Evolutionary conservation across 2,888 invertebrate genomes (phyloP), one percentile per base, ranked within the genome.

Genomic region (Cephus sareptanus): DNA sequence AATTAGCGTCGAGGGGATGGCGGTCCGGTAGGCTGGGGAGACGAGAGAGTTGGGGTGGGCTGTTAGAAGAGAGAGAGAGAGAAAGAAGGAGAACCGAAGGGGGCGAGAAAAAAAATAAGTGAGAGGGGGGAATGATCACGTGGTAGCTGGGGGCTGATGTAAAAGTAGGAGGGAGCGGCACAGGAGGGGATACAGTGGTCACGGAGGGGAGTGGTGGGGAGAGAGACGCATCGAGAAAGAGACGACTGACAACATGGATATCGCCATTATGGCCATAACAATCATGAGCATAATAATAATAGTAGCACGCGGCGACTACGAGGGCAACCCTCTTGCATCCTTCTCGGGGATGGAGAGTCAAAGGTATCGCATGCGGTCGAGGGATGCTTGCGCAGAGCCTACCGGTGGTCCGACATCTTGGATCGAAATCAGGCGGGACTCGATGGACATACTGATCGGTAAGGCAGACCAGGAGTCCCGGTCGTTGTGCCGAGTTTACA

Each of bases 221-320:
- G 81, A 79, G 77, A 79, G 79, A 34, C 13, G 35, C 71, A 68
- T n/a, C 68, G 40, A 73, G 75, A 76, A 37, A 35, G 73, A 23
- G 75, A 77, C 84, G 85, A 85, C 84, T 85, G 84, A 86, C 86
- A 86, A 87, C 86, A 88, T 86, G 87, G 87, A 87, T 84, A 83
- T 87, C 84, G 87, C 84, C 86, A 85, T 87, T 85, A 86, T 81
- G 85, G 84, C 80, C 85, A 87, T 87, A 85, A 85, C 83, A 85
- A 87, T 84, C 83, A 86, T 83, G 81, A 85, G 83, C 82, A 86
- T 68, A 74, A 69, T 73, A 78, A 81, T 79, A 81, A 83, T 80
- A 40, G 82, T 84, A 85, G 86, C 81, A 81, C 85, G 84, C 86
- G 85, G 83, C 81, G 56, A 56, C 56, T 56, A 56, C 56, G 23